Base-by-base conservation (phyloP, 2,888 invertebrate genomes). In the Eucera pruinosa region DNA sequence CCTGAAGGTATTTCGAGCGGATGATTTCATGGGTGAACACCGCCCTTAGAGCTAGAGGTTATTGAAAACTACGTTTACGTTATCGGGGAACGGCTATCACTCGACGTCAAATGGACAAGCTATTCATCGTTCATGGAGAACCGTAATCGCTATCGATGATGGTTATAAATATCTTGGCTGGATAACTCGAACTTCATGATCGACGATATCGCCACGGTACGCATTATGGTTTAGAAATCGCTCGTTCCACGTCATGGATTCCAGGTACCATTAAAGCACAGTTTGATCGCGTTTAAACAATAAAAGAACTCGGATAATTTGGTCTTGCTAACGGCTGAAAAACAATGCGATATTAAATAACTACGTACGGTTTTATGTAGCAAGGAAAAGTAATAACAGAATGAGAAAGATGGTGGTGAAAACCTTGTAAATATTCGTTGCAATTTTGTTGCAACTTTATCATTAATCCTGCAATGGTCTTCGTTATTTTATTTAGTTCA, bases 61-160 rank as follows among this genome's bases (percentile, higher is more conserved):
- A 61, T 43, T 76, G 67, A 61, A 79, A 79, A 73, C 54, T 33
- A 50, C 36, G 77, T 70, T 70, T 52, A 66, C 67, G 23, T 41
- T 66, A 62, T 78, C 84, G 78, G 80, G 78, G 85, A 82, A 85
- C 78, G 54, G 43, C 39, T 62, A 62, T 74, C 68, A 25, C 25
- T 18, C 39, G 50, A 54, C 47, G 45, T 62, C 43, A 50, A 66
- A 52, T 45, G 57, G 25, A 65, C n/a, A 58, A 60, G 78, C 72
- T 77, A 74, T 62, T 69, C 69, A 54, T 61, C 54, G 72, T 82
- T 69, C 68, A 54, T 45, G 54, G 66, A n/a, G 41, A 61, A 57
- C 61, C 48, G 52, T 76, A 72, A 83, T 78, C 73, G 65, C 55
- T 45, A 41, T 48, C 61, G 41, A 65, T 73, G 48, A 80, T 65